Percentiles rank a stretch among this genome's conserved stretches.
Evolutionary conservation across 2,797 vertebrate species (phyloP).

Genomic region (Melanotaenia trifasciata): DNA sequence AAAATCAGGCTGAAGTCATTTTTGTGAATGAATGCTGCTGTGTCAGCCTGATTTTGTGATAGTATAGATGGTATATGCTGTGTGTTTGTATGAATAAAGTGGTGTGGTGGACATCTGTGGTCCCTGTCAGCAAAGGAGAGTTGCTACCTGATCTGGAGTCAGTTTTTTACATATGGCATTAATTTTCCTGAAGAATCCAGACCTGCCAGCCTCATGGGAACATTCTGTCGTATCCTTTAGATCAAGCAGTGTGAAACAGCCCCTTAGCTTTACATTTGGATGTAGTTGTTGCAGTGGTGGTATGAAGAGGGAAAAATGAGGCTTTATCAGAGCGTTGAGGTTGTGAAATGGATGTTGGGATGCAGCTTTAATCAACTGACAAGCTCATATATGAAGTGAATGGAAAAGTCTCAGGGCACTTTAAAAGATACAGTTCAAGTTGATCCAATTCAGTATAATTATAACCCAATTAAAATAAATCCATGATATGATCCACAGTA

Average conservation of each 20-base stretch:
- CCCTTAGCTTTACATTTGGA: constrained; percentile 12
- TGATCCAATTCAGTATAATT: too few relatives aligned
- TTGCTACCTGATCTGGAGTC: constrained; percentile 61
- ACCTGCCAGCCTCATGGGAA: constrained; percentile 51
- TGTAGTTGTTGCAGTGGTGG: background rate
- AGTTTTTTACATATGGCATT: constrained; percentile 71
- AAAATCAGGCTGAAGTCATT: constrained; percentile 35
- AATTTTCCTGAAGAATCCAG: constrained; percentile 62
- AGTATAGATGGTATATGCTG: background rate
- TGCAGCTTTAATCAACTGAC: too few relatives aligned
- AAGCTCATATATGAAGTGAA: too few relatives aligned
- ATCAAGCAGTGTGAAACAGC: background rate
- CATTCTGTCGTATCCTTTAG: constrained; percentile 34
- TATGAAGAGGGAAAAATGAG: too few relatives aligned
- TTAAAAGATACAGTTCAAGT: too few relatives aligned
- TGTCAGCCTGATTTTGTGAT: background rate
- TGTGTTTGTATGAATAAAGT: constrained; percentile 28
- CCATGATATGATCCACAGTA: too few relatives aligned
- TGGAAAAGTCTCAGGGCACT: too few relatives aligned
- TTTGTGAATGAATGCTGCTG: constrained; percentile 4
- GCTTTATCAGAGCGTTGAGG: too few relatives aligned
- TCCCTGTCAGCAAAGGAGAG: constrained; percentile 55
- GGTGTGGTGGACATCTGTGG: constrained; percentile 40
- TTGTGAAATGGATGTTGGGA: too few relatives aligned
- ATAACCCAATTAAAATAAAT: too few relatives aligned